Evolutionary conservation across 2,113 vertebrate species (phyloP), one percentile per base, ranked within the genome.

Genomic region (Lophura nycthemera): DNA sequence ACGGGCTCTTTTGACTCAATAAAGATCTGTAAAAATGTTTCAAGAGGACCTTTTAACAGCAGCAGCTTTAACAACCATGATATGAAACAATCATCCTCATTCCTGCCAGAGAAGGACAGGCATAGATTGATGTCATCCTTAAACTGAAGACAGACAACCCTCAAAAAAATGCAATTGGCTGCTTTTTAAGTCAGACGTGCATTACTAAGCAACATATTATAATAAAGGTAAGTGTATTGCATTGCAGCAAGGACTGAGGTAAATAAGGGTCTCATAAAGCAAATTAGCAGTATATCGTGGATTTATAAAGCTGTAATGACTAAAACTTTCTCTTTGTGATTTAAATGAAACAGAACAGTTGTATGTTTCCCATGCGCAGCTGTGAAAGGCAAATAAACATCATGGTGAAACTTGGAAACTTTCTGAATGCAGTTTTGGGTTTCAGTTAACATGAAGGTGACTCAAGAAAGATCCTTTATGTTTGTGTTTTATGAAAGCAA

Each of bases 231-330:
- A 94, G 66, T 40, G 64, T 27, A 82, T 13, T 83, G 57, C 82
- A 25, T 54, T 95, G 74, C 21, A 79, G 21, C 36, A 91, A 94
- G 47, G 32, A 75, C 79, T 64, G 32, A 95, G 67, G 72, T 85
- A 72, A 47, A 30, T 63, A 50, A 83, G 60, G 88, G 69, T 59
- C n/a, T 6, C 11, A 54, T 50, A 36, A 87, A 85, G 40, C 60
- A 87, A 92, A 92, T 86, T 77, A 95, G 80, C 24, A 86, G 38
- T 57, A n/a, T 66, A 61, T 45, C 56, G 54, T 32, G 17, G 34
- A 94, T 93, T 96, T 95, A 65, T 85, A 88, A 95, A 93, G 24
- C 32, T 75, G 34, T 85, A 60, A 86, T 59, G 38, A 34, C n/a
- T 75, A 48, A 65, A 92, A 86, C 38, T 60, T 90, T 9, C 52